Conservation (phyloP, 2,888 invertebrate genomes). For the Choristoneura rosaceana region DNA sequence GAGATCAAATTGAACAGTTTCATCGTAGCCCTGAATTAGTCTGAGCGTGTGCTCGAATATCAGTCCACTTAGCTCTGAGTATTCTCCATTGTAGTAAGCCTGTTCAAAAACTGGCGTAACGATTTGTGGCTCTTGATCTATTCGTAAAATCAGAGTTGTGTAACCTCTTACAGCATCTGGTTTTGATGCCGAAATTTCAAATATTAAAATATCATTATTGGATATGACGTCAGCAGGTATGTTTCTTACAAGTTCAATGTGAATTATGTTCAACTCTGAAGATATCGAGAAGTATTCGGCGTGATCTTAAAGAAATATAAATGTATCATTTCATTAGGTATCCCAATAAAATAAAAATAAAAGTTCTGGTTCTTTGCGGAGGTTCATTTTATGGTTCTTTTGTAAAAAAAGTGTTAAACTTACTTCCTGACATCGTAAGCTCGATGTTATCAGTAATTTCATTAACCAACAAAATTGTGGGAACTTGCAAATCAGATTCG, state of each 20-base stretch:
- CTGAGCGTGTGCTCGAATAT: constrained; percentile 50
- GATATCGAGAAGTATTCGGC: constrained; percentile 28
- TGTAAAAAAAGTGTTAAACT: not conserved
- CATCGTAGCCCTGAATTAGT: constrained; percentile 53
- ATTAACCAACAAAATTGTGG: constrained; percentile 40
- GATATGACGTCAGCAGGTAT: constrained; percentile 28
- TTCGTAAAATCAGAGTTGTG: constrained; percentile 46
- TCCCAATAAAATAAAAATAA: not conserved
- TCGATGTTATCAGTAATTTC: constrained; percentile 26
- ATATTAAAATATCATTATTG: constrained; percentile 38
- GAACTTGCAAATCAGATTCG: constrained; percentile 43
- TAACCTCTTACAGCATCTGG: constrained; percentile 44
- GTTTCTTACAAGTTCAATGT: constrained; percentile 16
- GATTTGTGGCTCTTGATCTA: constrained; percentile 41
- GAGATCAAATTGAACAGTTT: constrained; percentile 52
- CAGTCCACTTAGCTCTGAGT: constrained; percentile 50
- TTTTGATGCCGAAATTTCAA: constrained; percentile 46
- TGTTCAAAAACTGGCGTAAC: constrained; percentile 49
- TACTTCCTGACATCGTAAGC: constrained; percentile 28
- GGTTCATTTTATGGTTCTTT: not conserved
- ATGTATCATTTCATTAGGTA: not conserved
- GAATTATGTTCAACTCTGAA: constrained; percentile 8
- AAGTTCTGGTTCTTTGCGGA: too few relatives aligned
- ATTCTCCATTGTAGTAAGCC: constrained; percentile 53
- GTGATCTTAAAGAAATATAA: constrained; percentile 24